Conservation (phyloP, 2,113 vertebrate species). For the Falcunculus frontatus region DNA sequence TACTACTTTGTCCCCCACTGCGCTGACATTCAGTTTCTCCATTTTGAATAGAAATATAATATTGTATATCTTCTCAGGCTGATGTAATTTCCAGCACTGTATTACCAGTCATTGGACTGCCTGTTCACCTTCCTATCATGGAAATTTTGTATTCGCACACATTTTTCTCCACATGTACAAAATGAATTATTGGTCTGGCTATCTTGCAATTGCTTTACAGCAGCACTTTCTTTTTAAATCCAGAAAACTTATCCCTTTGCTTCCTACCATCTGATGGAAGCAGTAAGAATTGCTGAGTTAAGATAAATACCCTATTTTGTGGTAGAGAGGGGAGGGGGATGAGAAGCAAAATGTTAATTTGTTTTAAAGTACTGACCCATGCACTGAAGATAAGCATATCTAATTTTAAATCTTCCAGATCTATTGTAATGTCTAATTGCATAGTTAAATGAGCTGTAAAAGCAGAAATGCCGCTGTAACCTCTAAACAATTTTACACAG, state of each 20-base stretch:
- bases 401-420: constrained; percentile 77
- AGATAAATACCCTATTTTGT: constrained; percentile 63
- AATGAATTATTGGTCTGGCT: constrained; percentile 60
- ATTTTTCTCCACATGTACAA: constrained; percentile 58
- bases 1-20: constrained; percentile 52
- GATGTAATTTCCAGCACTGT: constrained; percentile 70
- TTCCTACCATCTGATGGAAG: constrained; percentile 58
- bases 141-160: constrained; percentile 58
- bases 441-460: constrained; percentile 75
- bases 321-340: neutral
- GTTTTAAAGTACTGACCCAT: constrained; percentile 65
- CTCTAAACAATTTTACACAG: constrained; percentile 63
- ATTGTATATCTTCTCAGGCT: constrained; percentile 60
- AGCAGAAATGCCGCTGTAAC: constrained; percentile 45
- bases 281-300: constrained; percentile 70
- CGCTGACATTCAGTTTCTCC: constrained; percentile 28
- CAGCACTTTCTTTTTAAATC: constrained; percentile 64
- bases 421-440: constrained; percentile 74
- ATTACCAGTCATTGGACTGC: constrained; percentile 58
- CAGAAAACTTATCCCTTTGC: constrained; percentile 54
- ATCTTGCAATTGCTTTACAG: constrained; percentile 37
- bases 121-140: constrained; percentile 58
- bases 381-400: constrained; percentile 67
- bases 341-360: constrained; percentile 62
- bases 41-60: constrained; percentile 68